Percentiles rank a stretch among this genome's conserved stretches.
phyloP scores from a whole-genome alignment of 2,888 invertebrate genomes.

The Lomographa bimaculata region DNA sequence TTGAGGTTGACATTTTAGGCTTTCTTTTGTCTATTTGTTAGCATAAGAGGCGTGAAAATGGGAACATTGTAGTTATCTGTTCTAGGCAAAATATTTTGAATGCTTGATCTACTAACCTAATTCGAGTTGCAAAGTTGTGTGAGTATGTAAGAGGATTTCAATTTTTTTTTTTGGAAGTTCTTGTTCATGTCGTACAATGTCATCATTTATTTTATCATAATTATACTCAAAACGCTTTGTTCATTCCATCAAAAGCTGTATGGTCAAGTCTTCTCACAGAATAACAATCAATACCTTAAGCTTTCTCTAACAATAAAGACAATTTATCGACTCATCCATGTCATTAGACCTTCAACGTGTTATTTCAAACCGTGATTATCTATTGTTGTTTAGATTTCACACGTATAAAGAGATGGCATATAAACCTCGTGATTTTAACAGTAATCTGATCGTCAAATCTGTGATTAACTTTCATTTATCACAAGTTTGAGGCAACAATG shows the following conservation, averaged over 20 bases:
- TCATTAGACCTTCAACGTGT: neutral
- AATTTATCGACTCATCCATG: neutral
- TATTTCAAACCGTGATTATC: neutral
- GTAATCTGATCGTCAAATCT: conserved; percentile 26
- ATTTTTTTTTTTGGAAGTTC: too few species aligned
- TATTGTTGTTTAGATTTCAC: conserved; percentile 14
- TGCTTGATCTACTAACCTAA: too few species aligned
- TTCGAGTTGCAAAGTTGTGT: too few species aligned
- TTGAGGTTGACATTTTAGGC: conserved; percentile 10
- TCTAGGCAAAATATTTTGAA: too few species aligned
- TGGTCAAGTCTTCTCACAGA: too few species aligned
- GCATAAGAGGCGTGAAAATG: too few species aligned
- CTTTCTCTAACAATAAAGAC: conserved; percentile 6
- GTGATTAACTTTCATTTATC: conserved; percentile 36
- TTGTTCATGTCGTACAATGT: too few species aligned
- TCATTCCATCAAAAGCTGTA: too few species aligned
- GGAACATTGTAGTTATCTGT: too few species aligned
- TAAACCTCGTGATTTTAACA: conserved; percentile 20
- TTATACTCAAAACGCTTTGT: too few species aligned
- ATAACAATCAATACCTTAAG: conserved; percentile 2
- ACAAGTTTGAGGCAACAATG: conserved; percentile 30
- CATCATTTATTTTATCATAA: too few species aligned
- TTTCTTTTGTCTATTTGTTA: conserved; percentile 15
- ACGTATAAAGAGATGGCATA: conserved; percentile 26
- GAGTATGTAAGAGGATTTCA: too few species aligned